Base-by-base conservation (phyloP, 2,113 vertebrate genomes). In the Guaruba guarouba region DNA sequence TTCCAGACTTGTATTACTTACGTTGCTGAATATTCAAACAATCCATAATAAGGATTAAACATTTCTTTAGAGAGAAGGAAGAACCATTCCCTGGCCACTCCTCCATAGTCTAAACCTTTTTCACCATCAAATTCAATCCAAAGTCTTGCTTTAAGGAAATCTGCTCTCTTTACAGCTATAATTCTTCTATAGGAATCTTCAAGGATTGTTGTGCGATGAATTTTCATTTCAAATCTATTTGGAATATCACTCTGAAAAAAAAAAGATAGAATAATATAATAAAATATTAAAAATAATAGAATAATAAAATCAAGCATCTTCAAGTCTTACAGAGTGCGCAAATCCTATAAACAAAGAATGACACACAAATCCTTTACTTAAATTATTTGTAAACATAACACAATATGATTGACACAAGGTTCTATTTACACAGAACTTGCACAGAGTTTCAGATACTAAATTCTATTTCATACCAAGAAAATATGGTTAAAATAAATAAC, bases 51-150 rank as follows among this genome's bases (percentile, higher is more conserved):
- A 27, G 99, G 99, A 97, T 99, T 99, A 95, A 99, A 99, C 99
- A 99, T 99, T 96, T 99, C 99, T 97, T 99, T 99, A 51, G 99
- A 99, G 96, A 99, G 99, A 82, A 99, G 98, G 96, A 99, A 99
- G 98, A 99, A 99, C 99, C 99, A 99, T 95, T 99, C 99, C 86
- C 99, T 98, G 97, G 99, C 99, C 35, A 99, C 96, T 19, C 99
- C 99, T 33, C 99, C 99, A 3, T 99, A 99, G 97, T 99, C 99
- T 95, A 99, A 98, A 17, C 99, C 99, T 75, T 99, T 99, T 96
- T 99, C 99, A n/a, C 98, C 98, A 83, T 99, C 99, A 93, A 99
- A 99, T 96, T 99, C 99, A 94, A 99, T 98, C 99, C 99, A 99
- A 52, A 99, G 99, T 44, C 99, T 98, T 11, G 99, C 99, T 98